Percentiles rank a stretch among this genome's conserved stretches.
phyloP scores from a whole-genome alignment of 2,797 vertebrate species.

The Halcyon smyrnensis region DNA sequence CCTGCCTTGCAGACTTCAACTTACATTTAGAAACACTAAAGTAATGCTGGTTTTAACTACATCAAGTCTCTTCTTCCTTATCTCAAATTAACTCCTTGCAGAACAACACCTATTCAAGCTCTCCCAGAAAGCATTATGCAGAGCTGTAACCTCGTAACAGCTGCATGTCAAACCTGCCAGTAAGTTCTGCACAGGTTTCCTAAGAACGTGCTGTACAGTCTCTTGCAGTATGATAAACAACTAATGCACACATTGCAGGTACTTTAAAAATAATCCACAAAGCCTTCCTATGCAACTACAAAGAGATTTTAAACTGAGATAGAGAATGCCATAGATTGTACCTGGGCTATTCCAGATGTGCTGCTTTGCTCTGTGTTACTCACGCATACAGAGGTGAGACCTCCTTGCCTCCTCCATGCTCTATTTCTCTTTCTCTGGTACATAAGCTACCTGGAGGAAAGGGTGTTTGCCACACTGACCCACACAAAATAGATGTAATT shows the following conservation, averaged over 20 bases:
- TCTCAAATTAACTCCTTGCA: not conserved
- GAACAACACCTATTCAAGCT: not conserved
- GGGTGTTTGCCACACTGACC: not conserved
- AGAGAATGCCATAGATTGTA: not conserved
- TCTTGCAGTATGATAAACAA: not conserved
- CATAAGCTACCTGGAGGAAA: not conserved
- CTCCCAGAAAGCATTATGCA: not conserved
- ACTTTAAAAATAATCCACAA: constrained; percentile 4
- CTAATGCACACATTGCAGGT: not conserved
- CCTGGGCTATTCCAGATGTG: constrained; percentile 8
- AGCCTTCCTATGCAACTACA: not conserved
- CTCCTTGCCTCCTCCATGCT: not conserved
- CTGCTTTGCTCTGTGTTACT: not conserved
- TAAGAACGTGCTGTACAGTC: not conserved
- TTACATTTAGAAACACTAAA: not conserved
- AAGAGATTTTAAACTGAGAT: constrained; percentile 12
- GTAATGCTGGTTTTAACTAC: not conserved
- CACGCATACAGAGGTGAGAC: not conserved
- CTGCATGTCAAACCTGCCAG: not conserved
- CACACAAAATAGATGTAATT: rapidly evolving
- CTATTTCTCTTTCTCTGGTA: not conserved
- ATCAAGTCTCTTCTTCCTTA: not conserved
- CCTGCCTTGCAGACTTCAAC: not conserved
- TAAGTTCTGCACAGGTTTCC: not conserved
- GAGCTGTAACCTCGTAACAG: not conserved